Conservation (phyloP, 35 echinoderm and acorn worm species). For the Holothuria glaberrima region DNA sequence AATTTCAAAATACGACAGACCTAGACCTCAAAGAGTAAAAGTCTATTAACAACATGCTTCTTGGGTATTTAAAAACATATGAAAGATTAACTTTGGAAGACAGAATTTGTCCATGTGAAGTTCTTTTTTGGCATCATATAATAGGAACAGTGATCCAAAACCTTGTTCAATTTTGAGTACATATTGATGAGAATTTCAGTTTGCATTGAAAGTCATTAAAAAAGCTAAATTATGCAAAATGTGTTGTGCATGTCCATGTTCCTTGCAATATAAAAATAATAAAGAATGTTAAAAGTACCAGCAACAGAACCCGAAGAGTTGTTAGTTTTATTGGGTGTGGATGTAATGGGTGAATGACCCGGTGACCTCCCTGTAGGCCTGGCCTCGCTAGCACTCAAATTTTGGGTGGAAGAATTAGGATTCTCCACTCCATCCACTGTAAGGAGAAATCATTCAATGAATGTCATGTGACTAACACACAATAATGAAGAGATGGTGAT, state of each 20-base stretch:
- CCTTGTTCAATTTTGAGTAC: no score
- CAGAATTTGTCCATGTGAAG: no score
- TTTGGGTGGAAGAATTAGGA: constrained; percentile 16
- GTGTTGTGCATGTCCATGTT: neutral
- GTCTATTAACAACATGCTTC: no score
- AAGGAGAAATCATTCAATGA: neutral
- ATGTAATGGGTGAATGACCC: constrained; percentile 33
- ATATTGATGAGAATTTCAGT: no score
- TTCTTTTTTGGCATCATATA: no score
- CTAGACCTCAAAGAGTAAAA: no score
- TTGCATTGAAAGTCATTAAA: neutral
- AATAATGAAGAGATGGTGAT: no score
- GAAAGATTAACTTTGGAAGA: no score
- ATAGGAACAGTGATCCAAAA: no score
- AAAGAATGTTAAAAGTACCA: constrained; percentile 34
- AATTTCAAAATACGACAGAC: no score
- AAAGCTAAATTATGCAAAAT: neutral
- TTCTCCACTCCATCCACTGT: constrained; percentile 49
- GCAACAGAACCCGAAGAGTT: constrained; percentile 35
- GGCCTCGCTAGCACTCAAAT: constrained; percentile 34
- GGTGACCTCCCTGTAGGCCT: constrained; percentile 22
- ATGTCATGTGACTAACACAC: no score
- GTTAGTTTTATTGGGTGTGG: constrained; percentile 58
- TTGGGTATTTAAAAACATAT: no score
- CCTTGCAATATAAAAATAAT: neutral